A percentile compares a stretch with the other conserved stretches of the same genome.
These are phyloP conservation scores for Acinonyx jubatus DNA, from an alignment of 2,113 vertebrate genomes.

Conservation along the genomic window DNA sequence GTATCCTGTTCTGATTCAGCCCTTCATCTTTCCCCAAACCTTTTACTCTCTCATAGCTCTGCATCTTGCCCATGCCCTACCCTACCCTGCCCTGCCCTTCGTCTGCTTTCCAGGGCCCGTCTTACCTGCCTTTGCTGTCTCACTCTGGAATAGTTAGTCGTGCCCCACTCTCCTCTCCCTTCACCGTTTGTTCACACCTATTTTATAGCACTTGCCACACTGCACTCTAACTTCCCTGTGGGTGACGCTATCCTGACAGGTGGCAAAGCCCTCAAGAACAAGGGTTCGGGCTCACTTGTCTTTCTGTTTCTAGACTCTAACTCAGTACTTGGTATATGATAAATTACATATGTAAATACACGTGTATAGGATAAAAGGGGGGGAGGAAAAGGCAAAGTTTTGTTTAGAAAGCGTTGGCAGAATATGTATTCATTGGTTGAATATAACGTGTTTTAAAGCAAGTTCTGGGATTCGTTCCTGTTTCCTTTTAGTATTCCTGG, in stretches of 20 bases:
- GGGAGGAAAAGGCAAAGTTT: not conserved
- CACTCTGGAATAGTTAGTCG: not conserved
- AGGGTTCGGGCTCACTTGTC: not conserved
- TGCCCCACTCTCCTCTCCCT: not conserved
- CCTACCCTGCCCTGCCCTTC: not conserved
- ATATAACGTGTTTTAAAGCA: not conserved
- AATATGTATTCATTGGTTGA: not conserved
- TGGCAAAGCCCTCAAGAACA: not conserved
- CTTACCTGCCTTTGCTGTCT: not conserved
- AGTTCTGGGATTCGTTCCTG: not conserved
- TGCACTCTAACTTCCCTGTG: not conserved
- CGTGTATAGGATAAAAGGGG: not conserved
- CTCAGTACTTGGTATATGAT: not conserved
- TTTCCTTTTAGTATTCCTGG: conserved; percentile 9
- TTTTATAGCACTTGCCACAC: not conserved
- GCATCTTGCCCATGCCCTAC: not conserved
- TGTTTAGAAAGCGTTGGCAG: not conserved
- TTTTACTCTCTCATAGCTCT: not conserved
- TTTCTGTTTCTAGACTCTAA: not conserved
- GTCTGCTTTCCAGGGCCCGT: not conserved
- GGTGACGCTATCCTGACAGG: not conserved
- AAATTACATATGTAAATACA: not conserved
- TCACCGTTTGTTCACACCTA: not conserved
- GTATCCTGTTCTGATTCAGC: not conserved
- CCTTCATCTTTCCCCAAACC: not conserved